These are phyloP conservation scores for Bradysia coprophila DNA, from an alignment of 1,140 invertebrate species.

Conservation along the genomic window DNA sequence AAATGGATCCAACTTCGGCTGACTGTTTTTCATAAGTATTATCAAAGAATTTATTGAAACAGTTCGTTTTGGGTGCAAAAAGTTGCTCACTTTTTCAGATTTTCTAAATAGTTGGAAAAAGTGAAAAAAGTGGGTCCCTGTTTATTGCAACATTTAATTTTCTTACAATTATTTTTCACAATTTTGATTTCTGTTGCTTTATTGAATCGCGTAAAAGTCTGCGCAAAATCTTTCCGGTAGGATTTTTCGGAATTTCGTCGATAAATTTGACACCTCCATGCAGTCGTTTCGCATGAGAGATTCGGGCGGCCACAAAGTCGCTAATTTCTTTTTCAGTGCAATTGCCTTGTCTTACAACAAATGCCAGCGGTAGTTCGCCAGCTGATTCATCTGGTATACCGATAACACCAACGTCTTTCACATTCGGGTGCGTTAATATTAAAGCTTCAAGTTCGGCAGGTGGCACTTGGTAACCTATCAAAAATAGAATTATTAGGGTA, in stretches of 20 bases:
- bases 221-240: conserved; percentile 44
- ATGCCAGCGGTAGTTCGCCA: conserved; percentile 45
- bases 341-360: conserved; percentile 29
- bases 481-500: no score
- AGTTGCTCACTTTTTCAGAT: no score
- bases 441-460: conserved; percentile 46
- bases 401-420: conserved; percentile 46
- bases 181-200: not conserved
- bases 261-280: conserved; percentile 43
- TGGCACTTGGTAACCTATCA: conserved; percentile 31
- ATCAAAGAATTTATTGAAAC: no score
- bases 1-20: no score
- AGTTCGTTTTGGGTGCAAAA: no score
- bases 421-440: conserved; percentile 39
- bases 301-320: conserved; percentile 20
- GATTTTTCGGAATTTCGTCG: conserved; percentile 41
- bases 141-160: no score
- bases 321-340: conserved; percentile 22
- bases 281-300: conserved; percentile 27
- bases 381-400: conserved; percentile 35
- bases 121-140: no score
- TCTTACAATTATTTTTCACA: no score
- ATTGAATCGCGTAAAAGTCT: conserved; percentile 25
- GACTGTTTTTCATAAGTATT: no score
- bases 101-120: no score